Conservation (phyloP, 2,888 invertebrate species). For the Tenthredo scrophulariae region DNA sequence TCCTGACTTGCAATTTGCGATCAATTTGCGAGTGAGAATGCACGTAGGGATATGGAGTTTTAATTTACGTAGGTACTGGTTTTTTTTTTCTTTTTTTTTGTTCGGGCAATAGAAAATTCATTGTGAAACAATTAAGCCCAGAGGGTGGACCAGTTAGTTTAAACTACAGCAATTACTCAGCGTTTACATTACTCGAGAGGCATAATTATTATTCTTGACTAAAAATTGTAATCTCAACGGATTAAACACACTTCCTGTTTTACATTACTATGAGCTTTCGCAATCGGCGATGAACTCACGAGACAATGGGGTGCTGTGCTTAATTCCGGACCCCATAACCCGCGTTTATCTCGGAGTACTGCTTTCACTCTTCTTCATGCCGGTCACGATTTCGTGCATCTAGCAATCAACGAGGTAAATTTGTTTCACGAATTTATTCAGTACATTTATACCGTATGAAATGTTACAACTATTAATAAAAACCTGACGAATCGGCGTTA, state of each 20-base stretch:
- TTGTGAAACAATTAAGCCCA: neutral
- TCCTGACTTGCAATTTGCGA: neutral
- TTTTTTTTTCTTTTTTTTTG: neutral
- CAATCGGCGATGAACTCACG: neutral
- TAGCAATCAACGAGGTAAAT: conserved; percentile 6
- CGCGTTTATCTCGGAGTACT: neutral
- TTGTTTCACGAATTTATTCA: neutral
- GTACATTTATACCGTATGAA: neutral
- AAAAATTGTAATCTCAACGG: conserved; percentile 18
- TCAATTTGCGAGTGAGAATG: neutral
- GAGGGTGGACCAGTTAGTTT: neutral
- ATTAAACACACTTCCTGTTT: conserved; percentile 39
- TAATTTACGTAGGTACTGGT: neutral
- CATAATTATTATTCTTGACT: conserved; percentile 5
- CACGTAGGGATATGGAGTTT: neutral
- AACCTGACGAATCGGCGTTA: neutral
- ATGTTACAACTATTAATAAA: neutral
- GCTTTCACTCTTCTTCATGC: conserved; percentile 17
- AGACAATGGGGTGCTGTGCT: neutral
- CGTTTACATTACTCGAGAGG: neutral
- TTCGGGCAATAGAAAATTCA: neutral
- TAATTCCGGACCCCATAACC: conserved; percentile 15
- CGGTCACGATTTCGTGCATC: conserved; percentile 21
- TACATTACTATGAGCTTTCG: conserved; percentile 1
- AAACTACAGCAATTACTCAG: neutral